A percentile compares a stretch with the other conserved stretches of the same genome.
Conservation (phyloP, 1,140 invertebrate species). For the Nephila pilipes region DNA sequence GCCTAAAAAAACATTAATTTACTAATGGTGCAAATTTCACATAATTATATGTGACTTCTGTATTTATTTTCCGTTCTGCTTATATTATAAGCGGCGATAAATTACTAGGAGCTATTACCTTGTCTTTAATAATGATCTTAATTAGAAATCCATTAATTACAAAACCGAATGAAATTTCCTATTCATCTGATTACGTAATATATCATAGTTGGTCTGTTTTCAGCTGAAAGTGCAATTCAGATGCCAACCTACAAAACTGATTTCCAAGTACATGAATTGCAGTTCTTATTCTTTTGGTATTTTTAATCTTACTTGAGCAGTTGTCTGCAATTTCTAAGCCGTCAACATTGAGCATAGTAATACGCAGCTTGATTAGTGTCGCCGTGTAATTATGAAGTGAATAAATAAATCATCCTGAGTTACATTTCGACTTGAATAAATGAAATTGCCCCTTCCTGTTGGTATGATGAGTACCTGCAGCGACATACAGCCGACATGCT, state of each 20-base stretch:
- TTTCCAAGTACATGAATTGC: neutral
- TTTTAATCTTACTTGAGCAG: neutral
- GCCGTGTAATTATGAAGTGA: slow-evolving; percentile 37
- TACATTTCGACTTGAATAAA: slow-evolving; percentile 48
- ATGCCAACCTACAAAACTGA: neutral
- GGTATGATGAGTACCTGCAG: slow-evolving; percentile 48
- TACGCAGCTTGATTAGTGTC: slow-evolving; percentile 10
- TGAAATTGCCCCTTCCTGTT: slow-evolving; percentile 44
- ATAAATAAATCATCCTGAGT: slow-evolving; percentile 43
- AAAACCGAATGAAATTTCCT: no score
- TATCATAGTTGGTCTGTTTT: neutral
- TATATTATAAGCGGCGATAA: no score
- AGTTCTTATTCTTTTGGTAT: neutral
- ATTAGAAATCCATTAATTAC: no score
- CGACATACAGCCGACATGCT: slow-evolving; percentile 33
- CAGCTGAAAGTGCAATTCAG: neutral
- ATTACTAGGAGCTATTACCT: no score
- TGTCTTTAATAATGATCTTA: no score
- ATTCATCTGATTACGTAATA: no score
- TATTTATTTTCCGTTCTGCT: no score
- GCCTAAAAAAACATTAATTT: no score
- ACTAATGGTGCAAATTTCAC: no score
- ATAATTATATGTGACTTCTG: no score
- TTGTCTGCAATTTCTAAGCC: neutral
- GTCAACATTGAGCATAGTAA: neutral